These are phyloP conservation scores for Monoplex corrugatus DNA, from an alignment of 2,888 invertebrate species.

Conservation along the genomic window DNA sequence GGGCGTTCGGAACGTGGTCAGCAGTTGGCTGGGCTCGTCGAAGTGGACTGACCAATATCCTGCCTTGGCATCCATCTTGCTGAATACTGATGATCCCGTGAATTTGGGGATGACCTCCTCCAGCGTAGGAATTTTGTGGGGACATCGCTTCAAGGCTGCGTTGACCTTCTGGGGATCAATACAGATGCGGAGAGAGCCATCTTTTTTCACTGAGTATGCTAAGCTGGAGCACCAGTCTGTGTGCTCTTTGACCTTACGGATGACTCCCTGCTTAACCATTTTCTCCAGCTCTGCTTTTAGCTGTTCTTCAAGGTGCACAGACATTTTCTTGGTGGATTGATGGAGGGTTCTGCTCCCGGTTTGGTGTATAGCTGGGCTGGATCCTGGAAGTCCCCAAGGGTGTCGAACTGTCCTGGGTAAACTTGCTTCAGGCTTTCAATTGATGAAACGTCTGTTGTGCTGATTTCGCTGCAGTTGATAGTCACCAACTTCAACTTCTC, in stretches of 20 bases:
- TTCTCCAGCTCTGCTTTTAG: too few relatives aligned
- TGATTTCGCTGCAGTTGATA: too few relatives aligned
- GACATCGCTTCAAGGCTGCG: slow-evolving; percentile 51
- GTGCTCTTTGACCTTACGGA: too few relatives aligned
- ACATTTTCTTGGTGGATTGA: slow-evolving; percentile 52
- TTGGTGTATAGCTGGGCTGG: too few relatives aligned
- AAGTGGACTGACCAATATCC: background rate
- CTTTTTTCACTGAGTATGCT: slow-evolving; percentile 36
- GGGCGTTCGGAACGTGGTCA: background rate
- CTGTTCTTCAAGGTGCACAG: slow-evolving; percentile 35
- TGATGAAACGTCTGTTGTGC: too few relatives aligned
- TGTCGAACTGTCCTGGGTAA: too few relatives aligned
- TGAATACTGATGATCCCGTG: background rate
- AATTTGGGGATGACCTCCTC: slow-evolving; percentile 50
- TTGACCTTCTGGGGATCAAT: slow-evolving; percentile 57
- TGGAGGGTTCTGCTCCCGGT: slow-evolving; percentile 21
- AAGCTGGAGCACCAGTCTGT: too few relatives aligned
- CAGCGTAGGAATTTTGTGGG: slow-evolving; percentile 51
- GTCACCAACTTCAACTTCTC: too few relatives aligned
- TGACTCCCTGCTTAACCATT: too few relatives aligned
- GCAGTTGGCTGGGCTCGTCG: background rate
- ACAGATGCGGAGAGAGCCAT: slow-evolving; percentile 52
- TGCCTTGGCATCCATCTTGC: background rate
- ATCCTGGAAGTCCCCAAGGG: too few relatives aligned
- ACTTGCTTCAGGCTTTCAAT: too few relatives aligned